phyloP scores from a whole-genome alignment of 2,113 vertebrate species.

The Malurus cyaneus region DNA sequence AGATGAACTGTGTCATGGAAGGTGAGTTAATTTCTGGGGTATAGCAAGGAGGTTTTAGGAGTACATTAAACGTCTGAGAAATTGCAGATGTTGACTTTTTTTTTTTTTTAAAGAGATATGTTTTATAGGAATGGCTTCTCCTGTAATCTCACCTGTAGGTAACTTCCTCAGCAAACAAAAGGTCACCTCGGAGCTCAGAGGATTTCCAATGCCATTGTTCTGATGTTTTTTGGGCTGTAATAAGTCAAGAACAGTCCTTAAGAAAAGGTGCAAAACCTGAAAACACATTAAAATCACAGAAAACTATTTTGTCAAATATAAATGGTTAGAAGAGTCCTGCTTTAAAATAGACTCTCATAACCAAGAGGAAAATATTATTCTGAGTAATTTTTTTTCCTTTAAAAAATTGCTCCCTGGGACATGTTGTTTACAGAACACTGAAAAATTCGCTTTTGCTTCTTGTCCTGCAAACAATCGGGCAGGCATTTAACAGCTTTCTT shows the following conservation, averaged over 20 bases:
- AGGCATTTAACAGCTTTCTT: not conserved
- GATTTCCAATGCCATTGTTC: not conserved
- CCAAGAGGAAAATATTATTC: not conserved
- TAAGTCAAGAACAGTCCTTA: not conserved
- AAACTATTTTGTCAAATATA: not conserved
- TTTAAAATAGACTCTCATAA: not conserved
- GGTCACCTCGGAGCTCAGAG: not conserved
- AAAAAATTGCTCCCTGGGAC: not conserved
- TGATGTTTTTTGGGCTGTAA: not conserved
- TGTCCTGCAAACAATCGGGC: not conserved
- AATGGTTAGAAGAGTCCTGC: not conserved
- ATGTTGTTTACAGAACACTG: not conserved
- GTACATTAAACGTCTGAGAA: not conserved
- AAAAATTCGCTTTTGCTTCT: not conserved
- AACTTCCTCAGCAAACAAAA: not conserved
- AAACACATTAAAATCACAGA: not conserved
- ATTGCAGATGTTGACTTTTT: not conserved
- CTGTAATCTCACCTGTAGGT: not conserved
- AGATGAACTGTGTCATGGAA: not conserved
- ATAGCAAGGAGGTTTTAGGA: not conserved
- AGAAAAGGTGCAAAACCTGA: not conserved
- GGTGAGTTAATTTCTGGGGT: not conserved
- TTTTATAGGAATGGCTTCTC: not conserved
- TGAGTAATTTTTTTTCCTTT: not conserved
- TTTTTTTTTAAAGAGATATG: not conserved